Percentiles rank a stretch among this genome's conserved stretches.
phyloP scores from a whole-genome alignment of 2,113 vertebrate species.

The Cynocephalus volans region DNA sequence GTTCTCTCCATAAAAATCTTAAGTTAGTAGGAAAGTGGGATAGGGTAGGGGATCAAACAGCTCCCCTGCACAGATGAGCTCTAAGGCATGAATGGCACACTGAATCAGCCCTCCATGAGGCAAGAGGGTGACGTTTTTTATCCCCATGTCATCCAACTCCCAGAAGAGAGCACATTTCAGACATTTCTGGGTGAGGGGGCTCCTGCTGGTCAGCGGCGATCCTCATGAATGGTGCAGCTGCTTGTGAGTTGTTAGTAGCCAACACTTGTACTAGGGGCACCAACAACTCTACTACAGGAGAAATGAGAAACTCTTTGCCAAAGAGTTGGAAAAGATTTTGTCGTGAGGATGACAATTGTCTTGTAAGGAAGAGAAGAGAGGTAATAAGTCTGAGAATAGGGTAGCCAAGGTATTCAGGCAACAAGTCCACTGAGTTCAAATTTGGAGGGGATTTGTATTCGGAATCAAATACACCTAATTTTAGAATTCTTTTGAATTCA shows the following conservation, averaged over 20 bases:
- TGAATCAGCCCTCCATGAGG: not conserved
- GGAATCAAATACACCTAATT: conserved; percentile 48
- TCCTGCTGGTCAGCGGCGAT: not conserved
- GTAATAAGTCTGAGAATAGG: conserved; percentile 16
- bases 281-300: not conserved
- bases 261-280: not conserved
- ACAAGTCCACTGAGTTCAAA: conserved; percentile 48
- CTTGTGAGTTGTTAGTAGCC: not conserved
- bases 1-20: not conserved
- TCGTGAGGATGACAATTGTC: conserved; percentile 20
- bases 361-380: conserved; percentile 38
- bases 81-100: not conserved
- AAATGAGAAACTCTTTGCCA: not conserved
- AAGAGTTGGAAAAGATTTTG: conserved; percentile 49
- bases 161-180: not conserved
- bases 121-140: not conserved
- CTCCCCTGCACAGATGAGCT: not conserved
- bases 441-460: conserved; percentile 50
- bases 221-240: not conserved
- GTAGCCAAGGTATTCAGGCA: not conserved
- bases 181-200: not conserved
- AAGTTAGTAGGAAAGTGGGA: not conserved
- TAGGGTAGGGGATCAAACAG: not conserved
- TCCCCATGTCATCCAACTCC: not conserved
- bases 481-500: conserved; percentile 53